Evolutionary conservation across 2,888 invertebrate species (phyloP), one percentile per base, ranked within the genome.

Genomic region (Pammene aurita): DNA sequence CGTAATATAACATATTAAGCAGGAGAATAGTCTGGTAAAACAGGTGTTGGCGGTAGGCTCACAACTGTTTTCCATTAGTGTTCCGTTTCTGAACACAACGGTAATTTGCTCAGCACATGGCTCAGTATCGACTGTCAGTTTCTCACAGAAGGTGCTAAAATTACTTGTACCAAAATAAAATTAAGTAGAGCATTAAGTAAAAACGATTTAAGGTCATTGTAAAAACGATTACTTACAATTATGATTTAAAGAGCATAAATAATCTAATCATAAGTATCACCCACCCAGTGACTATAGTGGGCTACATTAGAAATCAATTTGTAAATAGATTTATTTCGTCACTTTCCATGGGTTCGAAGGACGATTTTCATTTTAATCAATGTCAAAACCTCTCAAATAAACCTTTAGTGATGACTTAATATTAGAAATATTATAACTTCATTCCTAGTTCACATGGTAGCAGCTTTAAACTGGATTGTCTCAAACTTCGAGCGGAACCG

Each of bases 21-120:
- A 64, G 61, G 34, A 38, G 55, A 55, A 62, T 60, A 75, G 75
- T 75, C 73, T 71, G 72, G 74, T 72, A 77, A 78, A 79, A 73
- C 78, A 80, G 78, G 77, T 80, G 10, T 1, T 38, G 78, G 74
- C 75, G 74, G 78, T 80, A 78, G 80, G 74, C 77, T 79, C 80
- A 85, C 87, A 86, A 81, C 81, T 78, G 81, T 87, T 84, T 86
- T 83, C 86, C 87, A 88, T 88, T 87, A 88, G 80, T 75, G 80
- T 61, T 76, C 83, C 81, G 80, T 76, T 73, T 65, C 60, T 68
- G 74, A 66, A 80, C 78, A 81, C 70, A 74, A 55, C 66, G 72
- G 74, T 79, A 78, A 78, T 77, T 78, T 73, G 81, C 80, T 76
- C 57, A 50, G 71, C 72, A 54, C 48, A 56, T 62, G 63, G 52